Base-by-base conservation (phyloP, 35 echinoderm and acorn worm genomes). In the Acanthaster planci region DNA sequence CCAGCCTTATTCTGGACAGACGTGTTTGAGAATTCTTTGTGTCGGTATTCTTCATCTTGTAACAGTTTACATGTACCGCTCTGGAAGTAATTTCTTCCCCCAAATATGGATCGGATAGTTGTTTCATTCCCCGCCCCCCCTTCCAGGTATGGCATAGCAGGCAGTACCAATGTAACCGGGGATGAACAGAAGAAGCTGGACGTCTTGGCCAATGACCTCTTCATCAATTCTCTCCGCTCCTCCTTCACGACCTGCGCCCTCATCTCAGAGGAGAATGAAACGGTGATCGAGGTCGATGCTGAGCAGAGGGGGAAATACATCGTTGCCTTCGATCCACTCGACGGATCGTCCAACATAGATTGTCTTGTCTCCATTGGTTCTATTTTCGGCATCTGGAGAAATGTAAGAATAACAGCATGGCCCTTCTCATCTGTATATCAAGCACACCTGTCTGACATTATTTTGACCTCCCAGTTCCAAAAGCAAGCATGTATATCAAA, bases 91-190 rank as follows among this genome's bases (percentile, higher is more conserved):
- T n/a, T n/a, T n/a, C n/a, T n/a, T n/a, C n/a, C n/a, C n/a, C n/a
- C n/a, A n/a, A n/a, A n/a, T n/a, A n/a, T n/a, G n/a, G n/a, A n/a
- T 14, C 55, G 55, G 22, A 57, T 14, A 57, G 12, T 30, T 30
- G 10, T 8, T 81, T 54, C 40, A 52, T 52, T 81, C 18, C 8
- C 26, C 31, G 32, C 55, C 31, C 17, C 29, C 12, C 82, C n/a
- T n/a, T n/a, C n/a, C n/a, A 99, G 96, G 57, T 93, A 99, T 68
- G 96, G 96, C 78, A 99, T 94, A 82, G 96, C 96, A 53, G 96
- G 96, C 39, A 44, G 85, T 17, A 84, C 85, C 39, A 99, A 99
- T 54, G 80, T 80, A 22, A 88, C 92, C 0, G 96, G 96, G 39
- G 96, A 99, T 76, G 92, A 99, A 60, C 96, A 99, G 78, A 93